Percentiles rank a stretch among this genome's conserved stretches.
These are phyloP conservation scores for Lutraria rhynchaena DNA, from an alignment of 1,140 invertebrate genomes.

Conservation along the genomic window DNA sequence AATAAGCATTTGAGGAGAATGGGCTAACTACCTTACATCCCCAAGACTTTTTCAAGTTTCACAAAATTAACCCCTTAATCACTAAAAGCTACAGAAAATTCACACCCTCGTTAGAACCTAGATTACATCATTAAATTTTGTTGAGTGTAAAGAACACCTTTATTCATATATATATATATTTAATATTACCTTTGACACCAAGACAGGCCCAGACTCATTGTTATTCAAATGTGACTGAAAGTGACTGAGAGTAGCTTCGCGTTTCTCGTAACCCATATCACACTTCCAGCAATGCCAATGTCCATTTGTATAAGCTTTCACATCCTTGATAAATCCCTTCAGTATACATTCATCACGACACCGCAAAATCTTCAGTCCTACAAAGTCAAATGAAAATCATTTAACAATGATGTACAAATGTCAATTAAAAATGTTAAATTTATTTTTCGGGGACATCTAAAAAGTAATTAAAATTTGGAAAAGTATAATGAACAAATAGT, in stretches of 20 bases:
- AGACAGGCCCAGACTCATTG: conserved; percentile 82
- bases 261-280: conserved; percentile 81
- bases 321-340: conserved; percentile 81
- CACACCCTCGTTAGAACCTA: no score
- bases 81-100: no score
- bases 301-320: conserved; percentile 82
- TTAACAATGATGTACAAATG: background rate
- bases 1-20: no score
- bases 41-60: no score
- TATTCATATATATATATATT: no score
- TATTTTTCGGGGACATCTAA: background rate
- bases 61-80: no score
- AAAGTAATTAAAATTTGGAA: background rate
- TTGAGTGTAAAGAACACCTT: no score
- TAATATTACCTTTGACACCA: conserved; percentile 79
- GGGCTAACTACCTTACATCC: no score
- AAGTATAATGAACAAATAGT: background rate
- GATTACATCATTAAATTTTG: no score
- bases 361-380: conserved; percentile 81
- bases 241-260: conserved; percentile 81
- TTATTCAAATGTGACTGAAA: conserved; percentile 82
- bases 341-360: conserved; percentile 82
- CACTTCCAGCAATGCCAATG: conserved; percentile 83
- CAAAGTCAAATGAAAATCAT: background rate
- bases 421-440: background rate